Percentiles rank a stretch among this genome's conserved stretches.
Evolutionary conservation across 2,113 vertebrate species (phyloP).

Genomic region (Seriola quinqueradiata): DNA sequence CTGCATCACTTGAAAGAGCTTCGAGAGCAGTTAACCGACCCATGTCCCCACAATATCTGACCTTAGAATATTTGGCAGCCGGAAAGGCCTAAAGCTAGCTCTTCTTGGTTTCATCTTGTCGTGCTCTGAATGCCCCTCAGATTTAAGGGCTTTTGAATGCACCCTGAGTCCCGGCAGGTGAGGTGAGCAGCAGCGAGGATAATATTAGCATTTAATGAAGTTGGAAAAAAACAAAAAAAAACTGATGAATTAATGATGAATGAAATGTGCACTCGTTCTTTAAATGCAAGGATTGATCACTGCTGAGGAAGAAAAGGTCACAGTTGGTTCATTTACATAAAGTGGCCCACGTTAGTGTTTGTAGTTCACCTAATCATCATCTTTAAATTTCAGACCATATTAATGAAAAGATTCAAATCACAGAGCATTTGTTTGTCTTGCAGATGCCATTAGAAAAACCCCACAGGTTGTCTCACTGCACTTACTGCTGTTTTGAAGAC

Average conservation of each 20-base stretch:
- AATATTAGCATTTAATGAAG: neutral
- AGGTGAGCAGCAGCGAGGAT: conserved; percentile 7
- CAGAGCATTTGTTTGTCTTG: conserved; percentile 1
- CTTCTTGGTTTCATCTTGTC: conserved; percentile 39
- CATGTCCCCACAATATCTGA: conserved; percentile 34
- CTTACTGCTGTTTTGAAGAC: neutral
- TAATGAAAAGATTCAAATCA: neutral
- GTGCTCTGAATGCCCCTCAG: neutral
- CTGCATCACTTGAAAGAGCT: conserved; percentile 46
- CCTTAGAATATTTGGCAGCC: conserved; percentile 34
- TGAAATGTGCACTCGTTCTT: neutral
- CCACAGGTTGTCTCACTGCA: conserved; percentile 16
- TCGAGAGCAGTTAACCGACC: conserved; percentile 40
- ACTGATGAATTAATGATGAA: conserved; percentile 11
- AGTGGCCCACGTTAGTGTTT: neutral
- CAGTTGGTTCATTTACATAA: neutral
- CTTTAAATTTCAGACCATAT: neutral
- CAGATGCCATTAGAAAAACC: conserved; percentile 20
- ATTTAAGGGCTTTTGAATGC: conserved; percentile 34
- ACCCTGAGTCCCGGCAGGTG: conserved; percentile 20
- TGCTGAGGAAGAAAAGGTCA: neutral
- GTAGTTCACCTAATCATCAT: neutral
- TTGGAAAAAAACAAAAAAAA: neutral
- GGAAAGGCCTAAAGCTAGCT: conserved; percentile 24
- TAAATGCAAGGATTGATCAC: neutral